Percentiles rank a stretch among this genome's conserved stretches.
Conservation (phyloP, 2,888 invertebrate species). For the Lordiphosa andalusiaca region DNA sequence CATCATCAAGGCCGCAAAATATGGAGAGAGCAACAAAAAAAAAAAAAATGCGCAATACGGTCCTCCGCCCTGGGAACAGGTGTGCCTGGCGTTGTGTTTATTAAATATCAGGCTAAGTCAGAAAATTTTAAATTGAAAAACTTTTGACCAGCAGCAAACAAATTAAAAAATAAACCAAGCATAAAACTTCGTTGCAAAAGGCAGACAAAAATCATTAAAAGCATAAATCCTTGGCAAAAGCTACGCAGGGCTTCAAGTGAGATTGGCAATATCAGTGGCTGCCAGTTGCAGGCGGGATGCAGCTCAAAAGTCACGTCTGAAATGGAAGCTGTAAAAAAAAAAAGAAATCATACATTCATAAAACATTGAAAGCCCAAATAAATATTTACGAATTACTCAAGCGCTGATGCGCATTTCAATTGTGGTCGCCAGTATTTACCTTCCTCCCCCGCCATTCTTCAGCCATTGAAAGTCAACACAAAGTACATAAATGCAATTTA, state of each 20-base stretch:
- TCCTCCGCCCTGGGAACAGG: slow-evolving; percentile 41
- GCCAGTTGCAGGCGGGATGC: slow-evolving; percentile 31
- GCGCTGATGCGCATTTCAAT: slow-evolving; percentile 34
- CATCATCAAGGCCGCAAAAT: slow-evolving; percentile 23
- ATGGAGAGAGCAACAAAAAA: too few relatives aligned
- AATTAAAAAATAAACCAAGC: slow-evolving; percentile 58
- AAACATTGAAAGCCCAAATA: slow-evolving; percentile 9
- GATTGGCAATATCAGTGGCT: slow-evolving; percentile 40
- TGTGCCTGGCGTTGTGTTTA: slow-evolving; percentile 60
- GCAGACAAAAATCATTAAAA: slow-evolving; percentile 33
- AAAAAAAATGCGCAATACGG: slow-evolving; percentile 3
- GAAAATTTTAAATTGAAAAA: slow-evolving; percentile 70
- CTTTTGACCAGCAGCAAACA: slow-evolving; percentile 52
- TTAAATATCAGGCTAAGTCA: slow-evolving; percentile 55
- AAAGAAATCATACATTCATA: slow-evolving; percentile 6
- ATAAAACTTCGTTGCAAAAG: slow-evolving; percentile 28
- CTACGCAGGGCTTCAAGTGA: slow-evolving; percentile 42
- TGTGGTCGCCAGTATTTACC: slow-evolving; percentile 22
- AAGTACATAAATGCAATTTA: slow-evolving; percentile 27
- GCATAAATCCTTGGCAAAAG: slow-evolving; percentile 44
- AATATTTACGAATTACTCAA: slow-evolving; percentile 42
- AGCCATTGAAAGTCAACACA: slow-evolving; percentile 23
- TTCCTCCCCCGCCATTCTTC: not conserved
- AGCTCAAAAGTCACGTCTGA: slow-evolving; percentile 44
- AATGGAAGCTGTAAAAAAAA: slow-evolving; percentile 17